These are phyloP conservation scores for Tautogolabrus adspersus DNA, from an alignment of 2,113 vertebrate genomes.

Conservation along the genomic window DNA sequence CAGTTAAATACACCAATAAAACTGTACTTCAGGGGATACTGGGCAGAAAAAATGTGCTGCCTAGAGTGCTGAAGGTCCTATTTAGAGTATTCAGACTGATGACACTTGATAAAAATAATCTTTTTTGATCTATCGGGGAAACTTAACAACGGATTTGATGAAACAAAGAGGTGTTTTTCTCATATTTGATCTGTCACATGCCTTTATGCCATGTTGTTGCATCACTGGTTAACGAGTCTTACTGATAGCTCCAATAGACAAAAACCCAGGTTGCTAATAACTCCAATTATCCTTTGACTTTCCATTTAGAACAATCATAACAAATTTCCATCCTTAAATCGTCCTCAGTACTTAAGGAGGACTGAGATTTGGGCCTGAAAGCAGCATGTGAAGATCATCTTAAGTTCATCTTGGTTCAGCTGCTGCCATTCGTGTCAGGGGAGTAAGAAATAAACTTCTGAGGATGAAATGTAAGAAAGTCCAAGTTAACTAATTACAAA, in stretches of 20 bases:
- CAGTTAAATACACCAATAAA: neutral
- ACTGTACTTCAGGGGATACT: neutral
- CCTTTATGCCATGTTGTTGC: neutral
- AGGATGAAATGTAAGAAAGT: conserved; percentile 68
- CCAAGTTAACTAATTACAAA: conserved; percentile 76
- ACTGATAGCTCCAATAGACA: conserved; percentile 12
- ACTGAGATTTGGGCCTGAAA: conserved; percentile 42
- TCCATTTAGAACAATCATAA: conserved; percentile 15
- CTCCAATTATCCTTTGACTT: conserved; percentile 6
- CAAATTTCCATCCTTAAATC: conserved; percentile 8
- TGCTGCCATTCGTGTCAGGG: conserved; percentile 37
- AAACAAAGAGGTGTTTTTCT: neutral
- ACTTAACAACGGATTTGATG: no score
- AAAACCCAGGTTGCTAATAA: conserved; percentile 14
- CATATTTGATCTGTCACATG: neutral
- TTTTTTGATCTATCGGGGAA: no score
- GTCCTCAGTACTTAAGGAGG: conserved; percentile 10
- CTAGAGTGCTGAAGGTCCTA: no score
- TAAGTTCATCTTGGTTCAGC: conserved; percentile 68
- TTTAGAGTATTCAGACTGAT: no score
- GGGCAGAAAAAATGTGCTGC: neutral
- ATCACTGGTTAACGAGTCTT: conserved; percentile 1
- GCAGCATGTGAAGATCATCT: conserved; percentile 54
- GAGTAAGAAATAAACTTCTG: conserved; percentile 60
- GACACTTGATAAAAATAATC: no score